These are phyloP conservation scores for Mythimna loreyi DNA, from an alignment of 2,888 invertebrate genomes.

Conservation along the genomic window DNA sequence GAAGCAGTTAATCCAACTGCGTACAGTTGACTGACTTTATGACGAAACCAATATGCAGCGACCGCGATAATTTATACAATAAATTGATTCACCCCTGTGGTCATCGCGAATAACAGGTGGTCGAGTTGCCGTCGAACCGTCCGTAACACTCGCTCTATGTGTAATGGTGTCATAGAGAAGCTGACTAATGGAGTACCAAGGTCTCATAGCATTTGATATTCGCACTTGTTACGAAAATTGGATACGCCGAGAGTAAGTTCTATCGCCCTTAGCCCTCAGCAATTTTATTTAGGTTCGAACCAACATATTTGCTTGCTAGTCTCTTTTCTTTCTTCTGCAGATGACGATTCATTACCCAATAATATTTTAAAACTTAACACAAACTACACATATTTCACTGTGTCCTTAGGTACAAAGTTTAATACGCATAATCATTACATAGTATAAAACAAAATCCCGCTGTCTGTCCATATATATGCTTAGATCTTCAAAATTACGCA, in stretches of 20 bases:
- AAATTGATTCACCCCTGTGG: conserved; percentile 48
- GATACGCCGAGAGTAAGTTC: too few species aligned
- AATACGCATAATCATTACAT: conserved; percentile 10
- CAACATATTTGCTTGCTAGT: too few species aligned
- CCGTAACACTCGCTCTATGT: conserved; percentile 15
- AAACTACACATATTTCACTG: conserved; percentile 1
- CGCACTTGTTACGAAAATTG: not conserved
- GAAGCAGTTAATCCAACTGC: conserved; percentile 10
- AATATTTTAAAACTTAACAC: not conserved
- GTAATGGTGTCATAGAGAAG: conserved; percentile 5
- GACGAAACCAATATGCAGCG: conserved; percentile 16
- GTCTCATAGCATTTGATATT: not conserved
- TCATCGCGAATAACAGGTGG: conserved; percentile 37
- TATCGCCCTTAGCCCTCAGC: too few species aligned
- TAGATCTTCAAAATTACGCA: too few species aligned
- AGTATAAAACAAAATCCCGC: too few species aligned
- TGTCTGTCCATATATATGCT: too few species aligned
- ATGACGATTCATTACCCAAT: too few species aligned
- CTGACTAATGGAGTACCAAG: conserved; percentile 8
- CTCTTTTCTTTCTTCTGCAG: too few species aligned
- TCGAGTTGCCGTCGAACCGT: conserved; percentile 18
- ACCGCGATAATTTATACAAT: conserved; percentile 36
- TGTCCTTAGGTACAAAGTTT: not conserved
- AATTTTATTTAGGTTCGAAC: too few species aligned
- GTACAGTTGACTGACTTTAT: conserved; percentile 25